Evolutionary conservation across 2,797 vertebrate species (phyloP), one percentile per base, ranked within the genome.

Genomic region (Pipistrellus pygmaeus): DNA sequence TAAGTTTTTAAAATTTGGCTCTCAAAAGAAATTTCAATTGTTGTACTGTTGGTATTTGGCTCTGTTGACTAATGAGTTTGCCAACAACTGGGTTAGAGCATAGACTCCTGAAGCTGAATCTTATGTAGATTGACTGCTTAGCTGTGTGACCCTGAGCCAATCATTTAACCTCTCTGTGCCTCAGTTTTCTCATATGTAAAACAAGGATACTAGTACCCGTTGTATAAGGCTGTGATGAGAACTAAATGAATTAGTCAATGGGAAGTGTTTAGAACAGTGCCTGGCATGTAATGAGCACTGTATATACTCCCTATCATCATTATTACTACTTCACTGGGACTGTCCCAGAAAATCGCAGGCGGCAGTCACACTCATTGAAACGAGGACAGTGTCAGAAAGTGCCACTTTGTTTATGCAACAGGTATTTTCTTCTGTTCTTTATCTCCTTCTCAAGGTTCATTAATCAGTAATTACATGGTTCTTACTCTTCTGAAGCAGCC

Each of bases 171-270:
- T 71, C 60, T 72, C 85, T 89, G 30, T 57, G 71, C 35, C 38
- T 91, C 71, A n/a, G 14, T 41, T 87, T 75, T 86, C 77, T 86
- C 90, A 69, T 44, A 23, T n/a, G 25, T 68, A 60, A 86, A 85
- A 66, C 12, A 48, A n/a, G 12, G 21, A 66, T 66, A 53, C 64
- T 4, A 57, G 60, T 18, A 62, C 7, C 35, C 17, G 17, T n/a
- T 46, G 38, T 23, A 10, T 3, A 25, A 81, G 21, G 2, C 32
- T 46, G 44, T 71, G 73, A 32, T 41, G 80, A 69, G 35, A 85
- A 51, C 51, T 25, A 30, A 71, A 18, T 21, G n/a, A 82, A 13
- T 73, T 64, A 21, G 27, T 23, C 2, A 32, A 5, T 13, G 7
- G 27, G 51, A 55, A 46, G 60, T n/a, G 3, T 48, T 66, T 35